These are phyloP conservation scores for Phyllostomus hastatus DNA, from an alignment of 2,113 vertebrate genomes.

Conservation along the genomic window DNA sequence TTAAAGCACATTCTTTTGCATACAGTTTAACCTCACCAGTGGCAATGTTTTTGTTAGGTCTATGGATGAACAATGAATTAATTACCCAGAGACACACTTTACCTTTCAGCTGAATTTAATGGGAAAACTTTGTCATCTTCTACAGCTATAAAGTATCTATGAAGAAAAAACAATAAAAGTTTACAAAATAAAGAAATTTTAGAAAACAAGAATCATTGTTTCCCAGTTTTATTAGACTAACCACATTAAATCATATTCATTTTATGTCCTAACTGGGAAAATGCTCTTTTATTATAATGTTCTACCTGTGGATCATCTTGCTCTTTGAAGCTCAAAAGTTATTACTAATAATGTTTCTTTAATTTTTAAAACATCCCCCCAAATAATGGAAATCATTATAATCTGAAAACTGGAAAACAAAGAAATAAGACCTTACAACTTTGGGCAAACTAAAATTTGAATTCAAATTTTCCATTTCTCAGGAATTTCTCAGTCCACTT, in stretches of 20 bases:
- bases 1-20: neutral
- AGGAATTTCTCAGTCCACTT: neutral
- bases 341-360: neutral
- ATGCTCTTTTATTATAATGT: neutral
- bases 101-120: constrained; percentile 85
- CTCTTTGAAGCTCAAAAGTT: neutral
- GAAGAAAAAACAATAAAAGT: constrained; percentile 24
- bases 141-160: constrained; percentile 92
- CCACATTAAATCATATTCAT: neutral
- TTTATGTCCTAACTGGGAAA: constrained; percentile 9
- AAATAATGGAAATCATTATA: constrained; percentile 4
- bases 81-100: constrained; percentile 65
- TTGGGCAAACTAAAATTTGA: neutral
- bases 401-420: neutral
- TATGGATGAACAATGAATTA: neutral
- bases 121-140: constrained; percentile 85
- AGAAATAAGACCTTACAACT: neutral
- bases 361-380: neutral
- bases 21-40: neutral
- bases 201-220: neutral
- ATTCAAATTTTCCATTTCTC: neutral
- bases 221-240: constrained; percentile 5
- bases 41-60: neutral
- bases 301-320: neutral
- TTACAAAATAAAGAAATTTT: neutral